A percentile compares a stretch with the other conserved stretches of the same genome.
Conservation (phyloP, 2,113 vertebrate genomes). For the Calyptomena viridis region DNA sequence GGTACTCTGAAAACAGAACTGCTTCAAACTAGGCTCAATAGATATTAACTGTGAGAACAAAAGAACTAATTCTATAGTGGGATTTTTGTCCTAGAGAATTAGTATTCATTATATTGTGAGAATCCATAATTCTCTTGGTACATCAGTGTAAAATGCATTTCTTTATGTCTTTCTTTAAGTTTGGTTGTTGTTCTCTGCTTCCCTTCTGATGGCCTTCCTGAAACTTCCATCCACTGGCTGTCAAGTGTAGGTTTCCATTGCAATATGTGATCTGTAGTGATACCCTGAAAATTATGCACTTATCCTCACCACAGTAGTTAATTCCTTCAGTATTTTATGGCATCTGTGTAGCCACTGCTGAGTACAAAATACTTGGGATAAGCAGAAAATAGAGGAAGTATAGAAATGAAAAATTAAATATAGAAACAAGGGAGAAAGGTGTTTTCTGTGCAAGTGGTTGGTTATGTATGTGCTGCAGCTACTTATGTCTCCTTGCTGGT, state of each 20-base stretch:
- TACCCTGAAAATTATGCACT: neutral
- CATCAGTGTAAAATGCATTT: neutral
- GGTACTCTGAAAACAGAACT: neutral
- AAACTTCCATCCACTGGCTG: neutral
- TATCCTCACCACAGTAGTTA: neutral
- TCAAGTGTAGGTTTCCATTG: neutral
- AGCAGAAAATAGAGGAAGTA: neutral
- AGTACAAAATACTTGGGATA: neutral
- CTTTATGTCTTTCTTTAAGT: neutral
- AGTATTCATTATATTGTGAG: neutral
- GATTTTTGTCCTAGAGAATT: neutral
- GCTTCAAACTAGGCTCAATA: neutral
- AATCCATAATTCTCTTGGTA: neutral
- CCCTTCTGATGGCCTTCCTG: neutral
- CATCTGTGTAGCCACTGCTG: neutral
- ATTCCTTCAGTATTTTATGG: neutral
- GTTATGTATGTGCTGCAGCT: neutral
- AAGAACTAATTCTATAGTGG: neutral
- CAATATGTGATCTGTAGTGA: neutral
- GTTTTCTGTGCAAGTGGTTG: neutral
- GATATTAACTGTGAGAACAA: neutral
- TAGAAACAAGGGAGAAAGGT: neutral
- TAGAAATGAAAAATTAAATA: neutral
- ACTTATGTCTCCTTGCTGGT: neutral
- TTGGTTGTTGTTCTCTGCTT: neutral